These are phyloP conservation scores for Anguilla obscura DNA, from an alignment of 2,797 vertebrate genomes.

Conservation along the genomic window DNA sequence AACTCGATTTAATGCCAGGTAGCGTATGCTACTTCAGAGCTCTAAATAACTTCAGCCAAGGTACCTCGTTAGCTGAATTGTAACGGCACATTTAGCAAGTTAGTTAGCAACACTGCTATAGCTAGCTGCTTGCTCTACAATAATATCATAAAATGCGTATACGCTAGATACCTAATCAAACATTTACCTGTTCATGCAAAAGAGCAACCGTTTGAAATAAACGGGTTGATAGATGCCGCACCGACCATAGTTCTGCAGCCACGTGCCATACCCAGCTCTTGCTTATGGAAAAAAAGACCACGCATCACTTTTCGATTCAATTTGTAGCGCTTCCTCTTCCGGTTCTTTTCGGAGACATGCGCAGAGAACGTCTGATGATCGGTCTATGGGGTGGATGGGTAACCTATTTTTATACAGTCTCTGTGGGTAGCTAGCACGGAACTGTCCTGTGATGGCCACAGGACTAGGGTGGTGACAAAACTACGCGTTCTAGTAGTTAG, in stretches of 20 bases:
- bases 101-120: neutral
- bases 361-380: neutral
- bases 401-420: no score
- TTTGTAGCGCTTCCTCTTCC: constrained; percentile 27
- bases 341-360: constrained; percentile 6
- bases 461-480: neutral
- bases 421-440: no score
- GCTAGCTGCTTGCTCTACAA: neutral
- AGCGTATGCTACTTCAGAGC: neutral
- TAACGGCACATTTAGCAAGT: neutral
- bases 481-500: neutral
- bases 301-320: neutral
- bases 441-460: neutral
- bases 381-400: neutral
- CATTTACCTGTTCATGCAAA: neutral
- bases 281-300: neutral
- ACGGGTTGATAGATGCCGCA: neutral
- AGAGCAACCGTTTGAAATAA: neutral
- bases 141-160: neutral
- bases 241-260: neutral
- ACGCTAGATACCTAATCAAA: neutral
- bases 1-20: neutral
- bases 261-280: neutral
- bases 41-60: neutral
- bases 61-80: neutral